Percentiles rank a stretch among this genome's conserved stretches.
phyloP scores from a whole-genome alignment of 1,140 invertebrate species.

The Aethina tumida region DNA sequence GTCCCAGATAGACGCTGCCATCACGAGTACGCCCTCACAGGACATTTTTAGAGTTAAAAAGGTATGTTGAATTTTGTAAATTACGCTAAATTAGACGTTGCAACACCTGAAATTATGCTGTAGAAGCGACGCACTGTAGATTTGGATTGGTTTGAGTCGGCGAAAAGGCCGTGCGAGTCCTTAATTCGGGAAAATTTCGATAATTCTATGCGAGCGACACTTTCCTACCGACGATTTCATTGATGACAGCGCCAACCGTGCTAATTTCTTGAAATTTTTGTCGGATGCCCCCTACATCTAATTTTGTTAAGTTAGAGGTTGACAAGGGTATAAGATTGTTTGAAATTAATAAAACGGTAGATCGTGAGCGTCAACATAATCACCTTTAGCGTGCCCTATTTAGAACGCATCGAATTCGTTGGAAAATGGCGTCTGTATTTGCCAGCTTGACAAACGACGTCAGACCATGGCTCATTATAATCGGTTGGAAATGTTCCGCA shows the following conservation, averaged over 20 bases:
- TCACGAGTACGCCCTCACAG: slow-evolving; percentile 45
- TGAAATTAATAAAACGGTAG: not conserved
- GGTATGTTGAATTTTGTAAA: slow-evolving; percentile 17
- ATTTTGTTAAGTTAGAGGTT: slow-evolving; percentile 39
- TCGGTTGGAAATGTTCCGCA: too few species aligned
- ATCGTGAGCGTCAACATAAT: not conserved
- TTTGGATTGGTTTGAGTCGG: not conserved
- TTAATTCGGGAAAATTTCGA: slow-evolving; percentile 2
- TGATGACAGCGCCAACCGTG: slow-evolving; percentile 62
- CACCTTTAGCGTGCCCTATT: too few species aligned
- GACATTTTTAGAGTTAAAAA: slow-evolving; percentile 42
- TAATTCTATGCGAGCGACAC: not conserved
- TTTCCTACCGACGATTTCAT: slow-evolving; percentile 38
- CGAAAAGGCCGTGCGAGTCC: not conserved
- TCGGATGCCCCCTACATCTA: slow-evolving; percentile 52
- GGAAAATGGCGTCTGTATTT: too few species aligned
- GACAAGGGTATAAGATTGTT: slow-evolving; percentile 4
- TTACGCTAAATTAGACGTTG: slow-evolving; percentile 15
- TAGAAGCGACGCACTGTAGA: not conserved
- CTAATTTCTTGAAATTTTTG: slow-evolving; percentile 59
- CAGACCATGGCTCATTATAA: too few species aligned
- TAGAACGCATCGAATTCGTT: too few species aligned
- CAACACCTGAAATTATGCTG: not conserved
- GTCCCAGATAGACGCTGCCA: slow-evolving; percentile 28
- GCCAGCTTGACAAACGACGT: too few species aligned